Percentiles rank a stretch among this genome's conserved stretches.
phyloP scores from a whole-genome alignment of 2,797 vertebrate genomes.

The Anabas testudineus region DNA sequence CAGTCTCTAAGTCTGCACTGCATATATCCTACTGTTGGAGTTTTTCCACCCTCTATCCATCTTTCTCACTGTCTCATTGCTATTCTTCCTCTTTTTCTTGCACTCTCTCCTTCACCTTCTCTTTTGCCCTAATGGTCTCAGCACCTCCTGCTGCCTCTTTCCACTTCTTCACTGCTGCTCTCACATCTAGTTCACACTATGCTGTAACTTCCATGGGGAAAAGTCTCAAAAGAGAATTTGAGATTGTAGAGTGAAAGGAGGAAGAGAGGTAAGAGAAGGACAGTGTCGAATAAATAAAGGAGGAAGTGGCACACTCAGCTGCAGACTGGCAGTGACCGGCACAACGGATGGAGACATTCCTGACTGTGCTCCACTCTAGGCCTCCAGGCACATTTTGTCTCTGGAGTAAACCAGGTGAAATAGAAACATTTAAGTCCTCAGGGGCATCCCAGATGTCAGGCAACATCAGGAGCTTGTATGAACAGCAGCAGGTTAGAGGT shows the following conservation, averaged over 20 bases:
- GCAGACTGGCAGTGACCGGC: neutral
- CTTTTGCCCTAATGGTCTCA: conserved; percentile 5
- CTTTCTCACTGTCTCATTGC: conserved; percentile 23
- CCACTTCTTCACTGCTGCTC: conserved; percentile 15
- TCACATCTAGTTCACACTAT: conserved; percentile 22
- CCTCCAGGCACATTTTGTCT: conserved; percentile 15
- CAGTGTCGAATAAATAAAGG: neutral
- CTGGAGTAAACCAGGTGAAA: conserved; percentile 20
- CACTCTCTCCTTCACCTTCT: neutral
- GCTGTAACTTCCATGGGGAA: conserved; percentile 7
- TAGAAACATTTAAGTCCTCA: neutral
- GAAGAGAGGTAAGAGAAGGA: neutral
- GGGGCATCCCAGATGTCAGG: conserved; percentile 28
- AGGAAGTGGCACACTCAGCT: neutral
- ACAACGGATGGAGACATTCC: neutral
- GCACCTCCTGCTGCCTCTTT: conserved; percentile 18
- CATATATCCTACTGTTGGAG: no score
- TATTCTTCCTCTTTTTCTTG: conserved; percentile 5
- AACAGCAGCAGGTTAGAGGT: conserved; percentile 7
- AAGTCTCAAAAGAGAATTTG: conserved; percentile 6
- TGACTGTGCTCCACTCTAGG: conserved; percentile 20
- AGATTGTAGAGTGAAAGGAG: neutral
- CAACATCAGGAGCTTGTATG: conserved; percentile 11
- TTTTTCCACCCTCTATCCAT: neutral
- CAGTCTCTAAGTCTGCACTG: no score